Percentiles rank a stretch among this genome's conserved stretches.
These are phyloP conservation scores for Muscicapa striata DNA, from an alignment of 2,797 vertebrate species.

Conservation along the genomic window DNA sequence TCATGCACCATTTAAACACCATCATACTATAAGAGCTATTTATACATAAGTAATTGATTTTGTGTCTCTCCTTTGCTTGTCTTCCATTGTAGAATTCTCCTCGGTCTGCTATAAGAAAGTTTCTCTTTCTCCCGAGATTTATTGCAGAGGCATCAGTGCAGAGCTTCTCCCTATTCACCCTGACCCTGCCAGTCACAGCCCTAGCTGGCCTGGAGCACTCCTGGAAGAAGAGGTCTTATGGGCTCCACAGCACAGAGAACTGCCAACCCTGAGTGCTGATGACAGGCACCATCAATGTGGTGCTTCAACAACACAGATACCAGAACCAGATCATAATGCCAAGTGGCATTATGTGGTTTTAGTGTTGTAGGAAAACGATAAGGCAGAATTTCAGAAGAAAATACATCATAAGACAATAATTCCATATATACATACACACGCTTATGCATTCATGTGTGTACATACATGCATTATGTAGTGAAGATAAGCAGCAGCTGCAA, in stretches of 20 bases:
- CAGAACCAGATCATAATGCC: background rate
- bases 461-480: background rate
- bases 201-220: rapidly evolving
- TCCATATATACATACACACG: background rate
- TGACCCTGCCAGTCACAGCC: background rate
- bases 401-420: background rate
- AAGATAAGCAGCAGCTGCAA: background rate
- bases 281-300: rapidly evolving
- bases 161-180: background rate
- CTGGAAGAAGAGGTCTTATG: background rate
- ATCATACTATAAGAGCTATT: background rate
- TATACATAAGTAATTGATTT: background rate
- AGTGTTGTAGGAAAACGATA: background rate
- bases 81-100: background rate
- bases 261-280: rapidly evolving
- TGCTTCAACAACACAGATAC: background rate
- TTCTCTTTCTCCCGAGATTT: background rate
- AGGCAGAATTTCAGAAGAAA: background rate
- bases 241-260: background rate
- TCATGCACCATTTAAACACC: background rate
- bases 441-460: background rate
- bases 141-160: background rate
- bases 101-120: background rate
- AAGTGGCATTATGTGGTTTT: background rate
- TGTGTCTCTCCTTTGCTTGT: background rate